A percentile compares a stretch with the other conserved stretches of the same genome.
phyloP scores from a whole-genome alignment of 1,140 invertebrate genomes.

The Danaus melanippus region DNA sequence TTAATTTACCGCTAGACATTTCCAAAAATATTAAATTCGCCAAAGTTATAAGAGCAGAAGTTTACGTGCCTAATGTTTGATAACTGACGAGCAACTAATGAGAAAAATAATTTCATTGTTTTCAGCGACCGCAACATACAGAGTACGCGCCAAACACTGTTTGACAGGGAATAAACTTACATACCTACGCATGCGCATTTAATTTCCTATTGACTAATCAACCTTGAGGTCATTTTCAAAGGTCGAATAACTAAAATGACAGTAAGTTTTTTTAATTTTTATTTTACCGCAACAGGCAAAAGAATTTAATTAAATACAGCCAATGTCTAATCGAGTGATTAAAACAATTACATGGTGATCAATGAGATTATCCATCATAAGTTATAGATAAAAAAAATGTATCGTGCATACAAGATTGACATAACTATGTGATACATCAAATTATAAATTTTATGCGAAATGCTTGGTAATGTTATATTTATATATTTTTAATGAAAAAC shows the following conservation, averaged over 20 bases:
- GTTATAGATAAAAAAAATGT: too few species aligned
- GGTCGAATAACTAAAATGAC: constrained; percentile 27
- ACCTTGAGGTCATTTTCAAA: constrained; percentile 45
- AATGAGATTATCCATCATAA: too few species aligned
- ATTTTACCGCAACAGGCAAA: constrained; percentile 15
- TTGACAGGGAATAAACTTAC: constrained; percentile 33
- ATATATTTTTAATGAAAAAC: too few species aligned
- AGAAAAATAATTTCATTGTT: constrained; percentile 62
- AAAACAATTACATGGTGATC: too few species aligned
- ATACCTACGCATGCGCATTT: constrained; percentile 54
- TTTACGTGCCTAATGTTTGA: constrained; percentile 46
- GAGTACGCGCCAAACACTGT: constrained; percentile 52
- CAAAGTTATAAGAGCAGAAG: constrained; percentile 10
- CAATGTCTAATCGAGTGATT: too few species aligned
- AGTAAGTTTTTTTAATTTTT: constrained; percentile 2
- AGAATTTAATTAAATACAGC: too few species aligned
- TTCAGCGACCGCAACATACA: constrained; percentile 45
- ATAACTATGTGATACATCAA: too few species aligned
- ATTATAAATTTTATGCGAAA: too few species aligned
- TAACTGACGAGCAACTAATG: constrained; percentile 50
- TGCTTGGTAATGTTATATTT: too few species aligned
- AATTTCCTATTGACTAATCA: constrained; percentile 41
- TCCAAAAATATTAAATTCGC: constrained; percentile 28
- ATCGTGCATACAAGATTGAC: too few species aligned
- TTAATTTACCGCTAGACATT: constrained; percentile 56